Evolutionary conservation across 2,888 invertebrate genomes (phyloP).

Genomic region (Tetragonula carbonaria): DNA sequence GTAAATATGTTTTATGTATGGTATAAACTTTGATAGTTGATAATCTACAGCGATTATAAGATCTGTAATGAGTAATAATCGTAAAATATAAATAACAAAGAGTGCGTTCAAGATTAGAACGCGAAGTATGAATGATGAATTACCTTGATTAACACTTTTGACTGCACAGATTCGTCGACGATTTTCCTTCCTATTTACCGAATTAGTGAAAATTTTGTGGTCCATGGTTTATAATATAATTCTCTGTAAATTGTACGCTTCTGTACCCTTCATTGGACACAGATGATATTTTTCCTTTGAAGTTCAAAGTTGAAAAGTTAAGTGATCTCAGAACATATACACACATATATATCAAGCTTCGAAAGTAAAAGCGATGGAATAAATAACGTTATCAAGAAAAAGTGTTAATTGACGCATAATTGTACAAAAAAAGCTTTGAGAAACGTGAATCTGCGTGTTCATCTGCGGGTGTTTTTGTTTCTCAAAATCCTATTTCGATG

Average conservation of each 20-base stretch:
- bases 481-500: conserved; percentile 43
- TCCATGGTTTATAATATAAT: conserved; percentile 9
- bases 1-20: conserved; percentile 56
- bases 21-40: conserved; percentile 54
- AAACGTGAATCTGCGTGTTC: conserved; percentile 12
- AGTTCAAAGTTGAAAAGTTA: conserved; percentile 36
- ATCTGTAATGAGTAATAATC: conserved; percentile 58
- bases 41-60: conserved; percentile 56
- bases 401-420: conserved; percentile 57
- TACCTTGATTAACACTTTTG: conserved; percentile 60
- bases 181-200: conserved; percentile 27
- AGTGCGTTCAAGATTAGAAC: conserved; percentile 28
- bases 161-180: conserved; percentile 37
- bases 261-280: background rate
- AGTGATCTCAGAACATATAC: conserved; percentile 44
- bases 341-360: background rate
- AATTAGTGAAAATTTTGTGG: conserved; percentile 18
- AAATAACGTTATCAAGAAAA: conserved; percentile 26
- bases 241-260: conserved; percentile 29
- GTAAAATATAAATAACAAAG: conserved; percentile 55
- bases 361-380: conserved; percentile 6
- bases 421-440: conserved; percentile 30
- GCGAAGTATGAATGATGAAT: conserved; percentile 27
- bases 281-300: background rate
- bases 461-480: conserved; percentile 30